Percentiles rank a stretch among this genome's conserved stretches.
Conservation (phyloP, 2,888 invertebrate genomes). For the Caradrina kadenii region DNA sequence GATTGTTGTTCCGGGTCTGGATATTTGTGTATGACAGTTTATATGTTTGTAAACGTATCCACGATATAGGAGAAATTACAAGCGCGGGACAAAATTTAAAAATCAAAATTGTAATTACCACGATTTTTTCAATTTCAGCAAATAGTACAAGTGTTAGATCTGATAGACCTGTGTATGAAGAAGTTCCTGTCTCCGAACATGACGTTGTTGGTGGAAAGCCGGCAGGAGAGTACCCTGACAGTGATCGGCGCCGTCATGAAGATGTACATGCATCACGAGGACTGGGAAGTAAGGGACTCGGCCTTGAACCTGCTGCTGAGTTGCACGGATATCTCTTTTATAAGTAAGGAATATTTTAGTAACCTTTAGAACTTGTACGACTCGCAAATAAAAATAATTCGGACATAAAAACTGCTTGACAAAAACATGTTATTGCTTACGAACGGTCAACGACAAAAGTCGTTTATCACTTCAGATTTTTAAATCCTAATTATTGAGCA, state of each 20-base stretch:
- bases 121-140: constrained; percentile 81
- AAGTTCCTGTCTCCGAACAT: constrained; percentile 94
- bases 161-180: constrained; percentile 92
- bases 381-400: too few species aligned
- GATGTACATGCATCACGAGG: constrained; percentile 91
- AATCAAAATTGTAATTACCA: background rate
- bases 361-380: background rate
- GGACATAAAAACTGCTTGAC: too few species aligned
- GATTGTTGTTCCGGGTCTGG: too few species aligned
- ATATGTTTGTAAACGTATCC: too few species aligned
- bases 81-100: too few species aligned
- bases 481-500: too few species aligned
- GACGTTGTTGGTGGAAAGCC: constrained; percentile 92
- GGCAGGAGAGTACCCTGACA: constrained; percentile 90
- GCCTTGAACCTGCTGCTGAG: constrained; percentile 92
- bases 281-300: constrained; percentile 94
- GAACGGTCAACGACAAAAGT: too few species aligned
- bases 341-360: constrained; percentile 87
- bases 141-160: constrained; percentile 91
- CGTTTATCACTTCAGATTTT: too few species aligned
- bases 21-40: too few species aligned
- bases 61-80: too few species aligned
- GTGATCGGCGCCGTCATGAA: constrained; percentile 91
- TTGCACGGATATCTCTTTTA: constrained; percentile 91
- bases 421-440: too few species aligned